These are phyloP conservation scores for Gila robusta DNA, from an alignment of 2,797 vertebrate genomes.

Conservation along the genomic window DNA sequence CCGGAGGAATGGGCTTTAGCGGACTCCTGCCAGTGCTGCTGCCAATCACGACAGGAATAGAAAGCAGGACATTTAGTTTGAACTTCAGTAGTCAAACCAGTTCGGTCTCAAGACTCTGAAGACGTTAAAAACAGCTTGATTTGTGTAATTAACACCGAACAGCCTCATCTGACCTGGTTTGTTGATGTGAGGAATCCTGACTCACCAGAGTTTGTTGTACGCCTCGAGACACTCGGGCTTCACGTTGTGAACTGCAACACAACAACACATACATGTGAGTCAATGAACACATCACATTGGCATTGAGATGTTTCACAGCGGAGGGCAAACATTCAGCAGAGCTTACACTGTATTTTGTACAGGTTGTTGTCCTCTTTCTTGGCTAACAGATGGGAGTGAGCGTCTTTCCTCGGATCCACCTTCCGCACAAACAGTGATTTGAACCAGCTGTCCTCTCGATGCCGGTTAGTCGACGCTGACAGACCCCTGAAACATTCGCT, in stretches of 20 bases:
- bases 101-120: background rate
- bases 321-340: background rate
- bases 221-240: slow-evolving; percentile 95
- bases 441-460: slow-evolving; percentile 92
- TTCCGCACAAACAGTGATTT: slow-evolving; percentile 96
- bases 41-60: slow-evolving; percentile 71
- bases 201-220: slow-evolving; percentile 98
- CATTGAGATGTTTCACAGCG: background rate
- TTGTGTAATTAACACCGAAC: background rate
- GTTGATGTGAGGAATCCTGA: slow-evolving; percentile 40
- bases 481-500: slow-evolving; percentile 75
- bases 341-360: slow-evolving; percentile 96
- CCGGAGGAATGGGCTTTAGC: slow-evolving; percentile 53
- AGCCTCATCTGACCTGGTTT: background rate
- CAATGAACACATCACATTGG: background rate
- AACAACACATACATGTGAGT: background rate
- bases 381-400: slow-evolving; percentile 93
- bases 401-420: slow-evolving; percentile 95
- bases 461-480: slow-evolving; percentile 77
- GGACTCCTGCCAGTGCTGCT: slow-evolving; percentile 11
- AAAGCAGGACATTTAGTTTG: slow-evolving; percentile 54
- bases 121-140: background rate
- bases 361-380: slow-evolving; percentile 96
- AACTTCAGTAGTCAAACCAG: background rate
- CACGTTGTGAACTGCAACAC: slow-evolving; percentile 94